A percentile compares a stretch with the other conserved stretches of the same genome.
phyloP scores from a whole-genome alignment of 2,113 vertebrate species.

The Oryzias curvinotus region DNA sequence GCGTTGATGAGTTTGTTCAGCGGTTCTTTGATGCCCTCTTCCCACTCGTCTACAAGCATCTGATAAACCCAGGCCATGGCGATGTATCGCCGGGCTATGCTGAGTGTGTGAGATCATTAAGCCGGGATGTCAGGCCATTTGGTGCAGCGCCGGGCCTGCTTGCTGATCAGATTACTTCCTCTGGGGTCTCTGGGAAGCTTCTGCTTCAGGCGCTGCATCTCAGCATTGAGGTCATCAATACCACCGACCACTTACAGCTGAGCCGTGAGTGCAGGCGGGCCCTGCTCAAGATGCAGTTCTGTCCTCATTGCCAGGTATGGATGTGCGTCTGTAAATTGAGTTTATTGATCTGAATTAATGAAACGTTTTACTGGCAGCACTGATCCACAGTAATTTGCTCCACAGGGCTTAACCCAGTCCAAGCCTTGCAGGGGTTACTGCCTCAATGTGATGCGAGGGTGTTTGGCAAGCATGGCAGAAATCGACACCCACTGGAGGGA shows the following conservation, averaged over 20 bases:
- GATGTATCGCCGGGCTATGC: slow-evolving; percentile 74
- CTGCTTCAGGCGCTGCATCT: slow-evolving; percentile 88
- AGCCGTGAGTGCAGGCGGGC: slow-evolving; percentile 84
- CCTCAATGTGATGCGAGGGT: slow-evolving; percentile 85
- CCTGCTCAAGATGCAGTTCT: slow-evolving; percentile 86
- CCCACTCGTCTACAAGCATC: slow-evolving; percentile 81
- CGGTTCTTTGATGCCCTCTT: slow-evolving; percentile 88
- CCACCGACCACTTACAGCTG: slow-evolving; percentile 84
- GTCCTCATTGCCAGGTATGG: slow-evolving; percentile 82
- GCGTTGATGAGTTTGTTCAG: slow-evolving; percentile 79
- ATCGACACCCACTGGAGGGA: slow-evolving; percentile 85
- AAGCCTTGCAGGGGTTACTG: slow-evolving; percentile 91
- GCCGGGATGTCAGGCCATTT: slow-evolving; percentile 75
- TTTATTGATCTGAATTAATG: slow-evolving; percentile 32
- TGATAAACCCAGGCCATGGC: slow-evolving; percentile 74
- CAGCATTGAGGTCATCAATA: slow-evolving; percentile 90
- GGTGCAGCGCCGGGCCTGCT: slow-evolving; percentile 72
- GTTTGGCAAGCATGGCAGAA: slow-evolving; percentile 84
- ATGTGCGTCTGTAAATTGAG: background rate
- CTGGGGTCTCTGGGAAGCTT: slow-evolving; percentile 74
- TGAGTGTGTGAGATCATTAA: slow-evolving; percentile 77
- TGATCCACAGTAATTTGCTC: slow-evolving; percentile 28
- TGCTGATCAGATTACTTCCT: slow-evolving; percentile 73
- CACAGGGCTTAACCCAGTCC: slow-evolving; percentile 75
- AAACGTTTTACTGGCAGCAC: slow-evolving; percentile 10